These are phyloP conservation scores for Ectropis grisescens DNA, from an alignment of 1,140 invertebrate genomes.

Conservation along the genomic window DNA sequence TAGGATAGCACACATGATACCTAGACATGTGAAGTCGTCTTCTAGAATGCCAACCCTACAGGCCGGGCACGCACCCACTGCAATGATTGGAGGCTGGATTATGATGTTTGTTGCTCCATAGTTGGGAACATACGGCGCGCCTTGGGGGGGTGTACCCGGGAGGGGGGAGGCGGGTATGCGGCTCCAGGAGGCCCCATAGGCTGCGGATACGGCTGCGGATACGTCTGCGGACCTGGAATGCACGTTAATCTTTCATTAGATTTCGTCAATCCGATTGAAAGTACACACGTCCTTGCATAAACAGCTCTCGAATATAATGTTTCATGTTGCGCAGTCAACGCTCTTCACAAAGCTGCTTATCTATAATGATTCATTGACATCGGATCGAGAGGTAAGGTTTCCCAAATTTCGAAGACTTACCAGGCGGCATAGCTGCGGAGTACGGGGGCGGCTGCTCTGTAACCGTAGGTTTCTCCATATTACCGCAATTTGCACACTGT, in stretches of 20 bases:
- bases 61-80: constrained; percentile 84
- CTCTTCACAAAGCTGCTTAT: constrained; percentile 11
- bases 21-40: constrained; percentile 87
- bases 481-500: too few relatives aligned
- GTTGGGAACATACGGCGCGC: constrained; percentile 39
- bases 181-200: constrained; percentile 19
- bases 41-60: constrained; percentile 87
- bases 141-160: constrained; percentile 44
- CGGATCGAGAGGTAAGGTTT: constrained; percentile 10
- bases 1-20: constrained; percentile 85
- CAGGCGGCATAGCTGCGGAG: constrained; percentile 31
- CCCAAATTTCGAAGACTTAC: constrained; percentile 17
- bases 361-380: constrained; percentile 28
- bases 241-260: constrained; percentile 2
- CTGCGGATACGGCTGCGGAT: constrained; percentile 4
- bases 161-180: constrained; percentile 36
- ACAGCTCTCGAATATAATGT: too few relatives aligned
- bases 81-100: constrained; percentile 56
- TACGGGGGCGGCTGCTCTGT: constrained; percentile 51
- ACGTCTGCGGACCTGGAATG: constrained; percentile 14
- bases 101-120: constrained; percentile 70
- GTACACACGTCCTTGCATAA: not conserved
- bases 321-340: too few relatives aligned
- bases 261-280: not conserved
- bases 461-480: constrained; percentile 48